Conservation (phyloP, 92 coral and sea anemone genomes). For the Metridium senile region DNA sequence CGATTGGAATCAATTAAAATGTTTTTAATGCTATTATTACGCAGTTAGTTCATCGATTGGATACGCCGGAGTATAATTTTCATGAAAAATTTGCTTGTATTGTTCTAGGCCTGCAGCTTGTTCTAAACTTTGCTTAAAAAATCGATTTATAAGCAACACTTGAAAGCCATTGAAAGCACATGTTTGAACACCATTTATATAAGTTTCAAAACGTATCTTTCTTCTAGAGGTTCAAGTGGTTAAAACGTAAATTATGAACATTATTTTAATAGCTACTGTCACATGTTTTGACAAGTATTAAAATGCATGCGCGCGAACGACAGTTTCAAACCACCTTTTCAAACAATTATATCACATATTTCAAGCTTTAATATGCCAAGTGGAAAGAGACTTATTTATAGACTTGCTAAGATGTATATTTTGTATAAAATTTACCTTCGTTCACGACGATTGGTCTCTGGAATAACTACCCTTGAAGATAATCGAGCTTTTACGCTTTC, state of each 20-base stretch:
- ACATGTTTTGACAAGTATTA: no score
- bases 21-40: no score
- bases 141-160: neutral
- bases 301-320: neutral
- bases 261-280: no score
- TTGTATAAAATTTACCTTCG: constrained; percentile 2
- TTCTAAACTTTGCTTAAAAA: neutral
- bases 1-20: no score
- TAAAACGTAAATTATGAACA: no score
- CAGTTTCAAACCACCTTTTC: neutral
- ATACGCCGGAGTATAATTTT: no score
- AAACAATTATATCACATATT: no score
- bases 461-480: neutral
- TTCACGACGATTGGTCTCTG: neutral
- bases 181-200: neutral
- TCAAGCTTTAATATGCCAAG: neutral
- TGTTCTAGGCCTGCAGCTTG: no score
- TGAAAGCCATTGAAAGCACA: neutral
- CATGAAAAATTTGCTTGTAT: no score
- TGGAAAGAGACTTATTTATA: neutral
- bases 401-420: neutral
- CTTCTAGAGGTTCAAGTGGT: no score
- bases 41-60: no score
- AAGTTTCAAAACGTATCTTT: no score
- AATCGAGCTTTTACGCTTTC: neutral